Evolutionary conservation across 2,888 invertebrate species (phyloP).

Genomic region (Polydrusus pterygomalis): DNA sequence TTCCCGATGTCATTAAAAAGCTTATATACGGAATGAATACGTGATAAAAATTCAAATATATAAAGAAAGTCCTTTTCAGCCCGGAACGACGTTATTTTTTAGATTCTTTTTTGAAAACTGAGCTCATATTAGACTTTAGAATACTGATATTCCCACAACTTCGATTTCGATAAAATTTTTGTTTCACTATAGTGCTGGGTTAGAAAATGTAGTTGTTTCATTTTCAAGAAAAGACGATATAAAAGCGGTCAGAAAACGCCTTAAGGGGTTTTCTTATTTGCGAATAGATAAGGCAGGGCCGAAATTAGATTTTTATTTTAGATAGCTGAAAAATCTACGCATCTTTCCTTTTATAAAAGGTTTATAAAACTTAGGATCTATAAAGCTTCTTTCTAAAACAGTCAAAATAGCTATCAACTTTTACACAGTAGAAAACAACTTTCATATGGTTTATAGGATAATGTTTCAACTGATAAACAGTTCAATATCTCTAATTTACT

Average conservation of each 20-base stretch:
- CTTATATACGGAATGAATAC: slow-evolving; percentile 31
- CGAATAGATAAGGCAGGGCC: slow-evolving; percentile 34
- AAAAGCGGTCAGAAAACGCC: slow-evolving; percentile 38
- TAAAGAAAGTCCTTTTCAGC: slow-evolving; percentile 24
- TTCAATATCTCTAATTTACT: no score
- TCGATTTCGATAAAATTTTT: slow-evolving; percentile 11
- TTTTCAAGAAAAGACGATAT: slow-evolving; percentile 17
- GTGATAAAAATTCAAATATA: slow-evolving; percentile 24
- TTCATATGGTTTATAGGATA: no score
- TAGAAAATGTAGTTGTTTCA: slow-evolving; percentile 25
- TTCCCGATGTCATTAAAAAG: slow-evolving; percentile 34
- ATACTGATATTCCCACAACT: slow-evolving; percentile 26
- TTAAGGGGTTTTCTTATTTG: slow-evolving; percentile 36
- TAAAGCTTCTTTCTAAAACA: neutral
- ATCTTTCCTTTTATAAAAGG: slow-evolving; percentile 9
- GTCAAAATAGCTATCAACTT: neutral
- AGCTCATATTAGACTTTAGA: slow-evolving; percentile 28
- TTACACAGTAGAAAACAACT: no score
- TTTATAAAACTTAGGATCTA: slow-evolving; percentile 15
- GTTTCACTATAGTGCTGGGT: slow-evolving; percentile 19
- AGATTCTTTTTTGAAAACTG: slow-evolving; percentile 12
- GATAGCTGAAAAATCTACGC: slow-evolving; percentile 35
- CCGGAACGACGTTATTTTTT: slow-evolving; percentile 23
- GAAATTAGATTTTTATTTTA: slow-evolving; percentile 45
- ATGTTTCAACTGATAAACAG: no score